Evolutionary conservation across 2,797 vertebrate genomes (phyloP), one percentile per base, ranked within the genome.

Genomic region (Oophaga sylvatica): DNA sequence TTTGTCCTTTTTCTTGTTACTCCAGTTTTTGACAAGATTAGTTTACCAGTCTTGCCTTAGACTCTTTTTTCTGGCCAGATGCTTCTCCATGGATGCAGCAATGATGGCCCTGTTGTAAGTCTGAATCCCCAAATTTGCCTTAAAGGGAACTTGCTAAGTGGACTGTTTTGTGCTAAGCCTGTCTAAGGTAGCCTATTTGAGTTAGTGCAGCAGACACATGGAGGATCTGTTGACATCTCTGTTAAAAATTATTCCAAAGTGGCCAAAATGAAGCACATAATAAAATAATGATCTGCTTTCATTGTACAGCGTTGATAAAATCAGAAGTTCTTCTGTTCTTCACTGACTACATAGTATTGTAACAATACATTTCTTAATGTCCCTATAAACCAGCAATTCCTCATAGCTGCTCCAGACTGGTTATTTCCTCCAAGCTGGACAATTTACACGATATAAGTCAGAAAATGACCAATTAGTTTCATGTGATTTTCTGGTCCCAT

Each of bases 401-500:
- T 26, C 57, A 8, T 9, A 13, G 19, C 10, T 41, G 0, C 19
- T 19, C 41, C 13, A 48, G 35, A 19, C 45, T 22, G 29, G 22
- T 65, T 15, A 68, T 78, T 85, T 78, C n/a, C 20, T 31, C 11
- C 3, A 13, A 78, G 57, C n/a, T 57, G 10, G n/a, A 19, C 60
- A 67, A 65, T 79, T 80, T 86, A 26, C 19, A 70, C 19, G 3
- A 59, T 79, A 70, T 86, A 80, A 80, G 48, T 22, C 13, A 71
- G 53, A 86, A 70, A 86, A 80, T 86, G 16, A 71, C 63, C 48
- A 45, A 35, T 48, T 86, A 67, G 29, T 86, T 70, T 67, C 12
- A 12, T 79, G 35, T 80, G 62, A 86, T 80, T 80, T 86, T 60
- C 6, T 15, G 3, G 45, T n/a, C 17, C 29, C 5, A 60, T 78